phyloP scores from a whole-genome alignment of 2,888 invertebrate genomes.

The Tortricodes alternella region DNA sequence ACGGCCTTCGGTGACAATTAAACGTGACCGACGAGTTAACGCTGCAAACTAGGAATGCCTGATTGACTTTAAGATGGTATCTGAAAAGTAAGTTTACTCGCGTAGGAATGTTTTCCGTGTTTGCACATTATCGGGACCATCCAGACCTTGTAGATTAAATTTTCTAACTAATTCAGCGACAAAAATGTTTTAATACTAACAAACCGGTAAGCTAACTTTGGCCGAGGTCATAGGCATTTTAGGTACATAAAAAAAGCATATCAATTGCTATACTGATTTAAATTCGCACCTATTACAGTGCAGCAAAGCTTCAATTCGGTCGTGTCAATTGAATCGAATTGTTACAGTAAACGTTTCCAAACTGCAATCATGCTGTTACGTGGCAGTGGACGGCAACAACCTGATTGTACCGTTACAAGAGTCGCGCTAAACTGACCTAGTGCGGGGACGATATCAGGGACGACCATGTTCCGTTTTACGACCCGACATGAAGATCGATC shows the following conservation, averaged over 20 bases:
- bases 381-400: constrained; percentile 74
- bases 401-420: constrained; percentile 80
- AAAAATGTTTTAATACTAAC: not conserved
- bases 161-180: not conserved
- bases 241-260: constrained; percentile 2
- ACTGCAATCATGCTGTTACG: constrained; percentile 78
- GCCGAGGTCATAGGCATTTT: not conserved
- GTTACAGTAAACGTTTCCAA: constrained; percentile 67
- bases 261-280: not conserved
- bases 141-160: not conserved
- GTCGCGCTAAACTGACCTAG: constrained; percentile 80
- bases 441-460: constrained; percentile 78
- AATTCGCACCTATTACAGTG: constrained; percentile 42
- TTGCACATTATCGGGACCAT: constrained; percentile 7
- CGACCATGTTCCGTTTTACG: constrained; percentile 67
- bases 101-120: constrained; percentile 4
- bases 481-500: constrained; percentile 51
- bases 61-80: constrained; percentile 10
- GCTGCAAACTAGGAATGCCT: constrained; percentile 12
- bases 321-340: constrained; percentile 40
- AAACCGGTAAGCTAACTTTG: not conserved
- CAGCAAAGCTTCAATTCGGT: constrained; percentile 51
- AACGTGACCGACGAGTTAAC: constrained; percentile 46
- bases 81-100: constrained; percentile 2
- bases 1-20: constrained; percentile 40